Conservation (phyloP, 2,113 vertebrate species). For the Xyrauchen texanus region DNA sequence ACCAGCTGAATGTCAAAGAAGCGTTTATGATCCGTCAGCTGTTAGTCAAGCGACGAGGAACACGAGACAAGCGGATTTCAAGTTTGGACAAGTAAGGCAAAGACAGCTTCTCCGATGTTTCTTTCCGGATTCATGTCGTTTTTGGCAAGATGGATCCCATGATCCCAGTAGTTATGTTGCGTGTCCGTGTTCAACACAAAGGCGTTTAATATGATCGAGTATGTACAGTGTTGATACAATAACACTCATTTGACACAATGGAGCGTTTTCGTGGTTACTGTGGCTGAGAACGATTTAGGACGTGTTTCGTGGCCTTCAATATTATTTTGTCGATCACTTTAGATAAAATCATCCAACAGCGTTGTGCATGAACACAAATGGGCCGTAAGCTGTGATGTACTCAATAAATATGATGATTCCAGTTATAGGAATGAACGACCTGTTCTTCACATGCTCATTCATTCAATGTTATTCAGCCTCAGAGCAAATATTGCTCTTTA, state of each 20-base stretch:
- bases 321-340: not conserved
- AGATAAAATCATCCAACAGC: not conserved
- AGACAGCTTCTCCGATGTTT: constrained; percentile 10
- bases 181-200: not conserved
- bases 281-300: not conserved
- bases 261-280: not conserved
- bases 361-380: not conserved
- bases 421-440: constrained; percentile 24
- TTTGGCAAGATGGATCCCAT: constrained; percentile 34
- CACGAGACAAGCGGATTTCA: not conserved
- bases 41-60: constrained; percentile 26
- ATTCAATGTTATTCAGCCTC: constrained; percentile 38
- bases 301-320: not conserved
- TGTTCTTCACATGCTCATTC: constrained; percentile 26
- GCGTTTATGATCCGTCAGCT: not conserved
- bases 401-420: constrained; percentile 28
- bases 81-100: constrained; percentile 47
- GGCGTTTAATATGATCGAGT: not conserved
- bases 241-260: not conserved
- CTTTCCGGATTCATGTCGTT: not conserved
- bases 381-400: constrained; percentile 2
- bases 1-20: not conserved
- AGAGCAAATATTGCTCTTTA: constrained; percentile 36
- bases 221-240: constrained; percentile 2
- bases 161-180: constrained; percentile 11